phyloP scores from a whole-genome alignment of 2,797 vertebrate genomes.

The Onychomys torridus region DNA sequence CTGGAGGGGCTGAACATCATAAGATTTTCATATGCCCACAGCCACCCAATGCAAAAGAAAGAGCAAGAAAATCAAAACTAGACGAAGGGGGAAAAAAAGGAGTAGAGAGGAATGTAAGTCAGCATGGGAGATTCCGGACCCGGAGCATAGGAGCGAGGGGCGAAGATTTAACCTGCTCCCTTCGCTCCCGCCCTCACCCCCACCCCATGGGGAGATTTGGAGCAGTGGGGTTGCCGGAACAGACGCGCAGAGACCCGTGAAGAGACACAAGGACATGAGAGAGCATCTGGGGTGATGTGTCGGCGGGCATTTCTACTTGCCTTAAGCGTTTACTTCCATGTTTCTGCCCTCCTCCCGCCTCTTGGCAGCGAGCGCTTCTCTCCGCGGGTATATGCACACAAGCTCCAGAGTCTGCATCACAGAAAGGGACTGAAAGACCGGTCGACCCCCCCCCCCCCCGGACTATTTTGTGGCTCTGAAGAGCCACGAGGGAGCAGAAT shows the following conservation, averaged over 20 bases:
- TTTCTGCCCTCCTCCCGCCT: neutral
- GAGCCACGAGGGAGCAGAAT: neutral
- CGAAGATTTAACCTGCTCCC: neutral
- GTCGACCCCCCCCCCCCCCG: neutral
- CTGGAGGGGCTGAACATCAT: neutral
- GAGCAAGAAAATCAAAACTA: slow-evolving; percentile 36
- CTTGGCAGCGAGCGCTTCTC: neutral
- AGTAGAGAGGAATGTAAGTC: neutral
- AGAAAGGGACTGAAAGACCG: neutral
- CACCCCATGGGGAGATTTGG: neutral
- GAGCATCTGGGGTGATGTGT: slow-evolving; percentile 40
- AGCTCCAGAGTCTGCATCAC: neutral
- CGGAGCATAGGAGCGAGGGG: neutral
- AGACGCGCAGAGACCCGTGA: neutral
- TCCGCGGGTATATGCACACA: neutral
- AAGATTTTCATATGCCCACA: neutral
- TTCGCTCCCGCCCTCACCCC: too few species aligned
- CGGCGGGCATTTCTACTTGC: neutral
- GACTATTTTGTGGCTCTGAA: neutral
- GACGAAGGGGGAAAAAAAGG: neutral
- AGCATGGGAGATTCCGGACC: neutral
- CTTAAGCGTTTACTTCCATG: neutral
- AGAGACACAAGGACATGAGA: neutral
- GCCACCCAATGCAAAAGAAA: slow-evolving; percentile 60
- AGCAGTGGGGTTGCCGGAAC: neutral